These are phyloP conservation scores for Pedetes capensis DNA, from an alignment of 2,113 vertebrate genomes.

Conservation along the genomic window DNA sequence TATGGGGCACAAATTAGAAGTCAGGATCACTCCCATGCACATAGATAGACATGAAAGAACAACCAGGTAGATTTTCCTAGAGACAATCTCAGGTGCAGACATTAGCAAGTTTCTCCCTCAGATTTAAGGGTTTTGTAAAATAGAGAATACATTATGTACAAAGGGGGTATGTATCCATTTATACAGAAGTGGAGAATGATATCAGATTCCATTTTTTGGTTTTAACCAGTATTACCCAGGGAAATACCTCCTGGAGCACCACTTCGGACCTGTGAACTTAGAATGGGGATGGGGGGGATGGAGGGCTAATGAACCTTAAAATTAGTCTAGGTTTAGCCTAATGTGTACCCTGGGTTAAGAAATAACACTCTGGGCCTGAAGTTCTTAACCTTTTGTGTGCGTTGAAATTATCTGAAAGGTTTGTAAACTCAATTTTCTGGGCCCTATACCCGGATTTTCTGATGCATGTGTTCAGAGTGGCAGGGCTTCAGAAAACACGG, in stretches of 20 bases:
- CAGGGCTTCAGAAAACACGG: not conserved
- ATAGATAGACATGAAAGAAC: not conserved
- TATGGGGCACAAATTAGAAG: not conserved
- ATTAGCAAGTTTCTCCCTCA: not conserved
- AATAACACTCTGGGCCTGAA: not conserved
- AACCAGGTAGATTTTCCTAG: not conserved
- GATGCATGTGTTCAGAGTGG: not conserved
- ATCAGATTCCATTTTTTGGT: conserved; percentile 16
- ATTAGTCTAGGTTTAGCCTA: not conserved
- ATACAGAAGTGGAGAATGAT: not conserved
- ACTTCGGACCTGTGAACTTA: not conserved
- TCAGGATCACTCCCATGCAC: not conserved
- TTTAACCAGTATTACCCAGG: not conserved
- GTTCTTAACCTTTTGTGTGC: not conserved
- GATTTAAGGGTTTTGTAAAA: not conserved
- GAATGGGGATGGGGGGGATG: not conserved
- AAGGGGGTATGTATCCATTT: not conserved
- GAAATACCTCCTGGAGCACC: fast-evolving
- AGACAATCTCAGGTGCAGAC: not conserved
- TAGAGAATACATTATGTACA: not conserved
- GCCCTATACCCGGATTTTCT: not conserved
- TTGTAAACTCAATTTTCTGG: not conserved
- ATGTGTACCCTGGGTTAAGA: not conserved
- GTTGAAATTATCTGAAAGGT: not conserved
- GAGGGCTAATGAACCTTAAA: not conserved